Conservation (phyloP, 2,797 vertebrate genomes). For the Anniella stebbinsi region DNA sequence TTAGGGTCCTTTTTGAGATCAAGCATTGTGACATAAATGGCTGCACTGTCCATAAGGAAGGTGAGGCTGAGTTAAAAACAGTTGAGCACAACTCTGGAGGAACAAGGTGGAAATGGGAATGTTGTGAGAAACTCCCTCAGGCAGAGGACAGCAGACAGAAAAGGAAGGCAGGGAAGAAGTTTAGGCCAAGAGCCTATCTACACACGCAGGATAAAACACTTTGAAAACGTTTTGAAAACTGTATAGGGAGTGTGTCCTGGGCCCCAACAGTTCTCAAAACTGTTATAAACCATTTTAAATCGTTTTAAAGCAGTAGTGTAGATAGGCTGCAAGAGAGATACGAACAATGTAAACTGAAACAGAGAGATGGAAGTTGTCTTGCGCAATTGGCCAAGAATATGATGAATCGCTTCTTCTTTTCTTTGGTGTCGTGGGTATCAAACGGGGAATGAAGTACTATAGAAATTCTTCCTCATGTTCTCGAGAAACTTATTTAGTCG, state of each 20-base stretch:
- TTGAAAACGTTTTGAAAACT: too few relatives aligned
- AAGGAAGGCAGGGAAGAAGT: neutral
- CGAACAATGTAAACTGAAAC: neutral
- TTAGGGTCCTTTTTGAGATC: neutral
- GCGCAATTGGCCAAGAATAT: neutral
- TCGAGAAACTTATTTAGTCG: slow-evolving; percentile 54
- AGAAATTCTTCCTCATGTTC: slow-evolving; percentile 37
- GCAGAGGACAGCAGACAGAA: neutral
- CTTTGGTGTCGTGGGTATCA: neutral
- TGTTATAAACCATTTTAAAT: too few relatives aligned
- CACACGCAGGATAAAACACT: too few relatives aligned
- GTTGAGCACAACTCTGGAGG: neutral
- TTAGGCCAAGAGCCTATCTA: too few relatives aligned
- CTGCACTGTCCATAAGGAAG: neutral
- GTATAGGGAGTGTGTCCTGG: too few relatives aligned
- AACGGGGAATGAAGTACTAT: neutral
- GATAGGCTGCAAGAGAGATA: too few relatives aligned
- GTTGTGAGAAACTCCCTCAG: neutral
- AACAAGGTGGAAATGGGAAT: too few relatives aligned
- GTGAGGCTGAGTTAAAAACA: neutral
- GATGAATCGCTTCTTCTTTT: neutral
- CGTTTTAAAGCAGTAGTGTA: too few relatives aligned
- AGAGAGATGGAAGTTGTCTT: neutral
- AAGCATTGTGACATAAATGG: neutral
- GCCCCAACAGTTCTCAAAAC: too few relatives aligned